Evolutionary conservation across 2,113 vertebrate genomes (phyloP), one percentile per base, ranked within the genome.

Genomic region (Zosterops hypoxanthus): DNA sequence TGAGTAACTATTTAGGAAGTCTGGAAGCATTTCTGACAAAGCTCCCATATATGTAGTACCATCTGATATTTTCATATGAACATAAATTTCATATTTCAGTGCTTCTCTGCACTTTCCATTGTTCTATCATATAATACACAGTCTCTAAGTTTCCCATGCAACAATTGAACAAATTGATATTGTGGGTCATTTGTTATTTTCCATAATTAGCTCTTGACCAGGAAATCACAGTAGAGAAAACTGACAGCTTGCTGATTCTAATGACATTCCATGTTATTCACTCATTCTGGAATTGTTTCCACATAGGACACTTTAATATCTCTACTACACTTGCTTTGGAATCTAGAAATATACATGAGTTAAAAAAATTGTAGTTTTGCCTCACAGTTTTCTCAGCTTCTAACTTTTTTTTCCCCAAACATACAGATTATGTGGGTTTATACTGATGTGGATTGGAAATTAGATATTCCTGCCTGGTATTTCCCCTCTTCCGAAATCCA

Each of bases 21-120:
- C 33, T 92, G 61, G 25, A 69, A 79, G 23, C 0, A 31, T 42
- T 68, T 72, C 6, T 41, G 8, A 60, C 25, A 33, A 78, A 85
- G 6, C 29, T 65, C 9, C 2, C 3, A 23, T 34, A 39, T 19
- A 18, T 18, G 8, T 28, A 14, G 8, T 60, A 22, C 0, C 3
- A 8, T 78, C 53, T 53, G 2, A 18, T 44, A 39, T 79, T 79
- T 86, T 65, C 11, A 18, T 42, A 42, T 18, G 29, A 70, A 64
- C 4, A 10, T 33, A 60, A 34, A 49, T 36, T 36, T 23, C 31
- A 5, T 46, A n/a, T 73, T 86, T 81, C 25, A 56, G 3, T 2
- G 2, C 65, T 55, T 64, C 3, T 59, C 8, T 52, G 28, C 44
- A 14, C 75, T 79, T 82, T 66, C 25, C 11, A 5, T 33, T 66